phyloP scores from a whole-genome alignment of 2,797 vertebrate species.

The Poeciliopsis presidionis region DNA sequence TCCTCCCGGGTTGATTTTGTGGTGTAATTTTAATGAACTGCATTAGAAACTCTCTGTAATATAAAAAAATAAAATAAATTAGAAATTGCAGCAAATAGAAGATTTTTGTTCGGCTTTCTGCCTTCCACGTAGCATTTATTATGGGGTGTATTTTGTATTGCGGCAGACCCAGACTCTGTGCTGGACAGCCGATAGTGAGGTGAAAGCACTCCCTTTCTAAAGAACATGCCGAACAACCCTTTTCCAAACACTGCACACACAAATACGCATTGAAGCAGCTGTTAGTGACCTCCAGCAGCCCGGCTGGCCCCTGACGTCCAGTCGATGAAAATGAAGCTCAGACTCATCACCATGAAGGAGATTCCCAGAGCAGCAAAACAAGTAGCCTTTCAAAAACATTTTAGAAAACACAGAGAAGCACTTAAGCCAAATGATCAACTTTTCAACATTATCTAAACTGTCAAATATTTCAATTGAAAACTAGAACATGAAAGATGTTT shows the following conservation, averaged over 20 bases:
- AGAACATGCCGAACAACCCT: conserved; percentile 9
- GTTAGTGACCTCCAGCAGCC: conserved; percentile 89
- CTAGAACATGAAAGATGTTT: neutral
- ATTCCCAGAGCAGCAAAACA: conserved; percentile 91
- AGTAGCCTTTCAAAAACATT: conserved; percentile 79
- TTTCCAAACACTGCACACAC: conserved; percentile 11
- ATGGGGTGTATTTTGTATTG: conserved; percentile 13
- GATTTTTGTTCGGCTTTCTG: conserved; percentile 38
- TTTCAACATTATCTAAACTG: neutral
- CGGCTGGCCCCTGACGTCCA: conserved; percentile 85
- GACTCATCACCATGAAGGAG: conserved; percentile 96
- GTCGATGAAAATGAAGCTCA: conserved; percentile 96
- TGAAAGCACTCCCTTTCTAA: conserved; percentile 33
- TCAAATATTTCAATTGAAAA: neutral
- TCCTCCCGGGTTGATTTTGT: conserved; percentile 20
- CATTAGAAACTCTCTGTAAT: conserved; percentile 29
- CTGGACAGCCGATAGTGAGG: conserved; percentile 27
- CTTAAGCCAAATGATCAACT: neutral
- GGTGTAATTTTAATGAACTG: conserved; percentile 21
- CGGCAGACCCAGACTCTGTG: conserved; percentile 16
- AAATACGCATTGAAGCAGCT: conserved; percentile 21
- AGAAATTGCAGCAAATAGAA: conserved; percentile 17
- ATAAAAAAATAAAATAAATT: conserved; percentile 18
- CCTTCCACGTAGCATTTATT: neutral
- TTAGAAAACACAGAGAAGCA: conserved; percentile 1